These are phyloP conservation scores for Emydoidea blandingii DNA, from an alignment of 2,797 vertebrate genomes.

Conservation along the genomic window DNA sequence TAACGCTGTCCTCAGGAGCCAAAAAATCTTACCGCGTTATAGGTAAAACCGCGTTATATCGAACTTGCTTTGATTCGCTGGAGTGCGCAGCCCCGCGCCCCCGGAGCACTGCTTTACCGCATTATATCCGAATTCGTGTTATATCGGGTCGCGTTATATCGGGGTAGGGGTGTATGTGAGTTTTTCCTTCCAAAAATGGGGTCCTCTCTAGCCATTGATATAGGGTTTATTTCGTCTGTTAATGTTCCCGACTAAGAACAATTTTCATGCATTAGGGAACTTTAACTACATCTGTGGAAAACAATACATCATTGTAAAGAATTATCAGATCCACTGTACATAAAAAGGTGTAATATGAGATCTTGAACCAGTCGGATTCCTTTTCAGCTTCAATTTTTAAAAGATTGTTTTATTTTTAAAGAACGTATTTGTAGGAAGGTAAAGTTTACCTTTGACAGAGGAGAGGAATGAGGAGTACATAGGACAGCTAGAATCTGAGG, in stretches of 20 bases:
- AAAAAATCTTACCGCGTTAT: too few species aligned
- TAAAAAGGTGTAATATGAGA: neutral
- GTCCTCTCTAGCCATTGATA: conserved; percentile 1
- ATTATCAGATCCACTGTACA: neutral
- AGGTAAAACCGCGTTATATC: too few species aligned
- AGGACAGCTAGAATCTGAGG: conserved; percentile 6
- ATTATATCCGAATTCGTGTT: too few species aligned
- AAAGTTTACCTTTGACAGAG: neutral
- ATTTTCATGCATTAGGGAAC: neutral
- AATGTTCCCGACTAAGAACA: neutral
- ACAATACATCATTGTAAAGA: neutral
- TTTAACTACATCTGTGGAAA: neutral
- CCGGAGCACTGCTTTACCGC: too few species aligned
- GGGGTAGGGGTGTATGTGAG: neutral
- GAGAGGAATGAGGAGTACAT: neutral
- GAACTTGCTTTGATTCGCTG: too few species aligned
- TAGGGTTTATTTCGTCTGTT: conserved; percentile 27
- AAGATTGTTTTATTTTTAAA: neutral
- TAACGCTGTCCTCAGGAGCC: too few species aligned
- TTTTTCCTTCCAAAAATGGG: neutral
- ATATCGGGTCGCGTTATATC: too few species aligned
- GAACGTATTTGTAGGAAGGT: neutral
- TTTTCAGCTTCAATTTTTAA: conserved; percentile 33
- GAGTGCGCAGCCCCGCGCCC: too few species aligned
- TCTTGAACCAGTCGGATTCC: neutral